Base-by-base conservation (phyloP, 2,113 vertebrate species). In the Marmota monax region DNA sequence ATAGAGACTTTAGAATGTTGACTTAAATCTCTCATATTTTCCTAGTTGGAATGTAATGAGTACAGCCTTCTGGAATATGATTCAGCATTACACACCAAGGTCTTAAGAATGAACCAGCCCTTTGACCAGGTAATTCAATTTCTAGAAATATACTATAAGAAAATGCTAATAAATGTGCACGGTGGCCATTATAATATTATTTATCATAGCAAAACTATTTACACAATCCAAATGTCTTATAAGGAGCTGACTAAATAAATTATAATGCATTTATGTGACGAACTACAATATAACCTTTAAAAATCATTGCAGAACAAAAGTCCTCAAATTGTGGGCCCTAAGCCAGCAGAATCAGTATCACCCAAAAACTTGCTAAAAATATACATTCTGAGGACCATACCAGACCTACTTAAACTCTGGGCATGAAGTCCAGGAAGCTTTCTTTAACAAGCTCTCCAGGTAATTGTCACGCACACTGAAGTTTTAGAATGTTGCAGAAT, bases 91-190 rank as follows among this genome's bases (percentile, higher is more conserved):
- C 5, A 95, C 27, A 74, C 39, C 84, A 92, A 94, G 20, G 82
- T 45, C 42, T 96, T 92, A 94, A 73, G 39, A 94, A 91, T 78
- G 72, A 88, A 42, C 20, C 29, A 84, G 65, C 53, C 63, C 45
- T 93, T 58, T 88, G 77, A 94, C 58, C 67, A 96, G 48, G 72
- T 88, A 90, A 93, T 74, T 92, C 70, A 94, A 92, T 69, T 88
- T 92, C 37, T 76, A 97, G 82, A 96, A 95, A 95, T 85, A 95
- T 23, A 10, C 51, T 88, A 80, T 77, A 94, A 94, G 37, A 45
- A 94, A 97, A 96, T 79, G 56, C 42, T 94, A 97, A 84, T 86
- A 80, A 92, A 94, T 80, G 82, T 94, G 51, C 7, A 67, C 67
- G 17, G 58, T 67, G 27, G 9, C 67, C 48, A 92, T 45, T 90